These are phyloP conservation scores for Bubo bubo DNA, from an alignment of 2,113 vertebrate species.

Conservation along the genomic window DNA sequence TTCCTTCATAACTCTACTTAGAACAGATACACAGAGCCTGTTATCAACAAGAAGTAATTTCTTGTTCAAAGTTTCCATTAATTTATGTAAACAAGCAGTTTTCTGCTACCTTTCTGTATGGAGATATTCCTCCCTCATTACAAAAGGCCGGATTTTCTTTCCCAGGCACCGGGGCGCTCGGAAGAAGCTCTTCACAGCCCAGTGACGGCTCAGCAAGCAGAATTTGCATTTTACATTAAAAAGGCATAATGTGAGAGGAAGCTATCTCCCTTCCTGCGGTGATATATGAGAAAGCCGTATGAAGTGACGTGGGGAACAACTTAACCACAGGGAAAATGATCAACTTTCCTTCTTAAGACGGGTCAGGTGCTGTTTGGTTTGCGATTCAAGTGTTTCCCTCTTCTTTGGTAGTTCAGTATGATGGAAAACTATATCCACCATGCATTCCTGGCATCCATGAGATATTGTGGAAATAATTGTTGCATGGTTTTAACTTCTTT, in stretches of 20 bases:
- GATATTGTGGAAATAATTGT: rapidly evolving
- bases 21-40: background rate
- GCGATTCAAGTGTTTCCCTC: background rate
- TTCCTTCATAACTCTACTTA: background rate
- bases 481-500: background rate
- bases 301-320: background rate
- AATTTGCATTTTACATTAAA: background rate
- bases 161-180: background rate
- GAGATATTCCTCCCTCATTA: background rate
- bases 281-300: background rate
- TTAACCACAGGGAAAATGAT: background rate
- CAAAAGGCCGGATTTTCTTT: background rate
- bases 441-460: rapidly evolving
- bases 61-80: background rate
- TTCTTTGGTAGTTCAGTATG: rapidly evolving
- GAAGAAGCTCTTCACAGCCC: background rate
- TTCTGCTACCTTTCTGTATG: background rate
- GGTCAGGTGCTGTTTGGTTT: background rate
- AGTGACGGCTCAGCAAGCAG: background rate
- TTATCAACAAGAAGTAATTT: background rate
- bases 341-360: background rate
- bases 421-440: rapidly evolving
- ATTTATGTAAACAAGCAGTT: background rate
- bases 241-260: background rate
- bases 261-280: background rate